Base-by-base conservation (phyloP, 2,797 vertebrate genomes). In the Myotis pilosus region DNA sequence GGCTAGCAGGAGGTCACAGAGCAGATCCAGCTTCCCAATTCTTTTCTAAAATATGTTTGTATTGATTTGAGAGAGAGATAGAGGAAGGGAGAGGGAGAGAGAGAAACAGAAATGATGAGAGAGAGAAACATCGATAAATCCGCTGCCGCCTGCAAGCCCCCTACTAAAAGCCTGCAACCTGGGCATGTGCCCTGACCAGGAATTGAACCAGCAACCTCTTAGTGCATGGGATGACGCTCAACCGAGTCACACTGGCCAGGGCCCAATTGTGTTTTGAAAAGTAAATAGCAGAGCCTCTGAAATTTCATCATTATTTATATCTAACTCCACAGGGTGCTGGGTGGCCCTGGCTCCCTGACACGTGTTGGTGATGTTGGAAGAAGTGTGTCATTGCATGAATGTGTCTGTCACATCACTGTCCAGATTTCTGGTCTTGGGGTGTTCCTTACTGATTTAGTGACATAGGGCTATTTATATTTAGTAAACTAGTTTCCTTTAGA, bases 391-490 rank as follows among this genome's bases (percentile, higher is more conserved):
- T 1, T 12, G 33, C 15, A 1, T 3, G 28, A 68, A 3, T 4
- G 15, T 49, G 25, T 68, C 68, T 86, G n/a, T 84, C 83, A 83
- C 6, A 0, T 60, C 19, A 2, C 38, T 38, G 17, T 23, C 30
- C 7, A 7, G 23, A 17, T 25, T 49, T 25, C 66, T 38, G 38
- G 17, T 19, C 55, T 57, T 23, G 1, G 44, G 25, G 51, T 41
- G 28, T 53, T 91, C 4, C 8, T 80, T 22, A 60, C 53, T 38
- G 28, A 25, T 20, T 7, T 33, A 80, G 30, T 71, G 86, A 72
- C 36, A 8, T 16, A 1, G 55, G 20, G 30, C 44, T 28, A 0
- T 5, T 0, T 19, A 6, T 15, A 8, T 75, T 17, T 41, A n/a
- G 44, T 47, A 33, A 88, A 1, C 13, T 3, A 4, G 36, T 25